Base-by-base conservation (phyloP, 2,797 vertebrate genomes). In the Enteromius trimaculatus region DNA sequence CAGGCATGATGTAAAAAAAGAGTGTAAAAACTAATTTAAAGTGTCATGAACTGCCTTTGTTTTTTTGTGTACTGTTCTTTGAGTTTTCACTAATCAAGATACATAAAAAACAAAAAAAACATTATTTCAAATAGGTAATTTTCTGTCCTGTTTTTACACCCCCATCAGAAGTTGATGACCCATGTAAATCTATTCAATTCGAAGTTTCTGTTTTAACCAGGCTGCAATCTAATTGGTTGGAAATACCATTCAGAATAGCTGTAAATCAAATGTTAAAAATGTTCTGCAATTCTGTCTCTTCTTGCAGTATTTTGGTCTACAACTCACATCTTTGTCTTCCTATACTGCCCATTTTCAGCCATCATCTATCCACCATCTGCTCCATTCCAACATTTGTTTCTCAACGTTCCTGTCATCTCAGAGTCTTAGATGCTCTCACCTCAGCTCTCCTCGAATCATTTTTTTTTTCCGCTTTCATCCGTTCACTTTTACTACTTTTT, bases 401-500 rank as follows among this genome's bases (percentile, higher is more conserved):
- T 70, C n/a, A 70, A 58, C 62, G 51, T 71, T 71, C 29, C 29
- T 51, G 34, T 70, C 34, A 79, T 47, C 47, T 78, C 11, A 8
- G 42, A 64, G 19, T 8, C 49, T 16, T 55, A 55, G 37, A 37
- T 7, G 6, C 37, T 37, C 37, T 37, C 49, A 19, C 60, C 71
- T 80, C n/a, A 19, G 79, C 71, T 71, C 26, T 42, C 7, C 26
- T 7, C 31, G 31, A 79, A 79, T 74, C 1, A 49, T 34, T 79
- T 62, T 71, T 53, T 68, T 79, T 62, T 71, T 53, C 58, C 47
- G 9, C 49, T 78, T 77, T 81, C 23, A 82, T 79, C 60, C 6
- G 5, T 49, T 49, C 42, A 39, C 44, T 51, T 14, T 17, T 4
- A 0, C 37, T 23, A 34, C 26, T 49, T 51, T 76, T 37, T 37